Base-by-base conservation (phyloP, 23 tunicate genomes). In the Styela clava region DNA sequence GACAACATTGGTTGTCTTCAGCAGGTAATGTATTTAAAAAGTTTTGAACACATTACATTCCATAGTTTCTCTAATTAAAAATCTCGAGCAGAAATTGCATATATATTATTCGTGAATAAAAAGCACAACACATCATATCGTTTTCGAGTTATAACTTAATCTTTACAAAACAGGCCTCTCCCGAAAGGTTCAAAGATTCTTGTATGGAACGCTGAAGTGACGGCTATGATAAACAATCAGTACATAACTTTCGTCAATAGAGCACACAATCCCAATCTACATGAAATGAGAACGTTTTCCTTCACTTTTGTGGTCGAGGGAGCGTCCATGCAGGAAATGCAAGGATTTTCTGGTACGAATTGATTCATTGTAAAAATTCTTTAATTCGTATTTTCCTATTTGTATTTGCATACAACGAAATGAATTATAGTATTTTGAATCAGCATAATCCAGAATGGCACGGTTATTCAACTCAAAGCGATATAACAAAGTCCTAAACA, bases 261-360 rank as follows among this genome's bases (percentile, higher is more conserved):
- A 28, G 69, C 33, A 1, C 97, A 91, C 62, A 82, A 91, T 69
- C 61, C 56, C 7, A 69, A 85, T 73, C 64, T 91, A 25, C 74
- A 74, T 5, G 74, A 83, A 3, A 65, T 73, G n/a, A 71, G 71
- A 21, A 24, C 9, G 69, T 86, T 81, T 78, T 78, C 90, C 23
- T 83, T 91, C 67, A 82, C 87, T 52, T 25, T 91, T 37, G 90
- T 91, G 7, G 22, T 91, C 33, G 61, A 86, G 63, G 87, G 87
- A 61, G 84, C 97, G 0, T 65, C 78, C 16, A 25, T 86, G 26
- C 52, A 69, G 44, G 64, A 62, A 44, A 91, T 91, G 97, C 34
- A 52, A n/a, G 97, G 97, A 9, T 91, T 83, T 37, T 78, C 97
- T 61, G 90, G 97, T 91, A 85, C 23, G 64, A 19, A 44, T n/a